A percentile compares a stretch with the other conserved stretches of the same genome.
phyloP scores from a whole-genome alignment of 2,797 vertebrate genomes.

The Nannoperca obscura region DNA sequence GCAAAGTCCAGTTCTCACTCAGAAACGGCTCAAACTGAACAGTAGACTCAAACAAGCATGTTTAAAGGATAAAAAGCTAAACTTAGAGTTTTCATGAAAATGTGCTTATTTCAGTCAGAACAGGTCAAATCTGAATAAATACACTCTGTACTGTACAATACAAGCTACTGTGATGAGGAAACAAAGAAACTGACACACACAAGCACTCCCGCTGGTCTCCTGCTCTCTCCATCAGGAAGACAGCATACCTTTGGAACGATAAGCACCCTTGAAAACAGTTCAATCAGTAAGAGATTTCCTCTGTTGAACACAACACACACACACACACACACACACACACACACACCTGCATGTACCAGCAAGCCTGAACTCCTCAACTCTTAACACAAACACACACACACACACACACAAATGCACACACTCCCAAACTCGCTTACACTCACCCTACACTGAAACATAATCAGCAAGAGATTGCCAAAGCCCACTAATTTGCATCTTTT shows the following conservation, averaged over 20 bases:
- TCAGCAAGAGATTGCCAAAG: slow-evolving; percentile 18
- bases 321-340: slow-evolving; percentile 31
- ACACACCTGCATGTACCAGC: slow-evolving; percentile 44
- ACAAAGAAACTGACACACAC: too few species aligned
- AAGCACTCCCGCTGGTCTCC: neutral
- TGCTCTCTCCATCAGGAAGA: slow-evolving; percentile 24
- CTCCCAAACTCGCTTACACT: slow-evolving; percentile 1
- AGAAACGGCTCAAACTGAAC: too few species aligned
- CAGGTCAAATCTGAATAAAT: too few species aligned
- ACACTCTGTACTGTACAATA: too few species aligned
- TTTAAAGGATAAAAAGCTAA: too few species aligned
- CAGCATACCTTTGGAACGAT: slow-evolving; percentile 38
- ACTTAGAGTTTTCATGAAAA: too few species aligned
- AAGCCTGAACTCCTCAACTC: slow-evolving; percentile 56
- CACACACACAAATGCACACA: slow-evolving; percentile 25
- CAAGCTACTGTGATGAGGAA: too few species aligned
- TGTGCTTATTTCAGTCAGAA: too few species aligned
- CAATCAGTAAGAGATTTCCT: slow-evolving; percentile 67
- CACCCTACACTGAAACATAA: slow-evolving; percentile 16
- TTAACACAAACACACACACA: slow-evolving; percentile 20
- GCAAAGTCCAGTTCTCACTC: too few species aligned
- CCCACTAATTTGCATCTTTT: slow-evolving; percentile 17
- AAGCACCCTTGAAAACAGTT: slow-evolving; percentile 62
- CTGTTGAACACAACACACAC: slow-evolving; percentile 44
- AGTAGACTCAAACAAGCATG: too few species aligned